These are phyloP conservation scores for Drosophila mercatorum DNA, from an alignment of 2,888 invertebrate genomes.

Conservation along the genomic window DNA sequence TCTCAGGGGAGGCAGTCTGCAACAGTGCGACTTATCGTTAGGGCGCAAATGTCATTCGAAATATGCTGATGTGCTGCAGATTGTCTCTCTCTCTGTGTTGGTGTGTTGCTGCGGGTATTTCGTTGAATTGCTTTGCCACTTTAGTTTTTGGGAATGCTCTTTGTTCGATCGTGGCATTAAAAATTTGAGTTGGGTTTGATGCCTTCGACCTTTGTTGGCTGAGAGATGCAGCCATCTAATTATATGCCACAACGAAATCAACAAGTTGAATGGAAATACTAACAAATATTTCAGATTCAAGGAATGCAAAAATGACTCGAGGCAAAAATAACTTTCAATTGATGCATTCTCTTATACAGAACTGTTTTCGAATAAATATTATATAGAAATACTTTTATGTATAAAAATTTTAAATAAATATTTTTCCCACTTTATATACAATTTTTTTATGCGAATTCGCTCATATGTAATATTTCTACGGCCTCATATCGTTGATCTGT, in stretches of 20 bases:
- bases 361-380: neutral
- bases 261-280: neutral
- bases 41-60: constrained; percentile 68
- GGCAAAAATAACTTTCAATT: neutral
- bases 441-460: neutral
- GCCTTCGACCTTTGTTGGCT: constrained; percentile 37
- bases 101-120: constrained; percentile 44
- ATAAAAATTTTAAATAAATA: no score
- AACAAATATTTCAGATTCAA: neutral
- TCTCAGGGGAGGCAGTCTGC: constrained; percentile 69
- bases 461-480: neutral
- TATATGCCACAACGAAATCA: constrained; percentile 10
- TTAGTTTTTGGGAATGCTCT: constrained; percentile 52
- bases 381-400: no score
- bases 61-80: constrained; percentile 61
- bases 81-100: constrained; percentile 32
- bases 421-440: no score
- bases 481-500: neutral
- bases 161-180: constrained; percentile 51
- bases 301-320: neutral
- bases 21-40: constrained; percentile 57
- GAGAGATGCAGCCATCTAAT: constrained; percentile 52
- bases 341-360: no score
- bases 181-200: constrained; percentile 53
- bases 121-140: constrained; percentile 66